Base-by-base conservation (phyloP, 2,797 vertebrate species). In the Rhinella marina region DNA sequence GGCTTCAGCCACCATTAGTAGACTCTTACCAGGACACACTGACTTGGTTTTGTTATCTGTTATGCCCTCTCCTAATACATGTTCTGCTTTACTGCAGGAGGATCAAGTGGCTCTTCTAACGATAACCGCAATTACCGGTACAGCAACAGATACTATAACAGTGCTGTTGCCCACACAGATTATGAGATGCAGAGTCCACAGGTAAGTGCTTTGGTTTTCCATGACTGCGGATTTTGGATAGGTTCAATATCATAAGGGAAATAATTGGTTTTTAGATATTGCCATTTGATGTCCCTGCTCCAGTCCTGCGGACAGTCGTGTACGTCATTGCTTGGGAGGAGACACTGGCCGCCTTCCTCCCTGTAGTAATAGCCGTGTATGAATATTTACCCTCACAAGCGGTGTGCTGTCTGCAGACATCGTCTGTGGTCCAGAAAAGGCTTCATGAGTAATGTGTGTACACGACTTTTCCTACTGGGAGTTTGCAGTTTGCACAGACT, bases 151-250 rank as follows among this genome's bases (percentile, higher is more conserved):
- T 98, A 97, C 92, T 98, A 97, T 94, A 97, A 97, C 92, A 96
- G 95, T 92, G 96, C 96, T 82, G 96, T 97, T 85, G 96, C 97
- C 90, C 96, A 96, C 93, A 94, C 97, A 75, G 97, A 98, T 96
- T 98, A 97, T 84, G 97, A 98, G 94, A 98, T 97, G 97, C 97
- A 97, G 93, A 98, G 97, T 93, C 97, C 97, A 91, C 97, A 98
- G 97, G 97, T 98, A 93, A 6, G 5, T 27, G 56, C 1, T 7
- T 50, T 5, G 1, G 1, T 11, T 50, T 54, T 6, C 41, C 5
- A 41, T 41, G 41, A 41, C 41, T 41, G 41, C 41, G 7, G 41
- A 5, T 41, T 41, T 41, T 41, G 41, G 41, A 6, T 41, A 6
- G 41, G 41, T 41, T 41, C 41, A 41, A 41, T 41, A 41, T 41